These are phyloP conservation scores for Sphenodon punctatus DNA, from an alignment of 2,797 vertebrate genomes.

Conservation along the genomic window DNA sequence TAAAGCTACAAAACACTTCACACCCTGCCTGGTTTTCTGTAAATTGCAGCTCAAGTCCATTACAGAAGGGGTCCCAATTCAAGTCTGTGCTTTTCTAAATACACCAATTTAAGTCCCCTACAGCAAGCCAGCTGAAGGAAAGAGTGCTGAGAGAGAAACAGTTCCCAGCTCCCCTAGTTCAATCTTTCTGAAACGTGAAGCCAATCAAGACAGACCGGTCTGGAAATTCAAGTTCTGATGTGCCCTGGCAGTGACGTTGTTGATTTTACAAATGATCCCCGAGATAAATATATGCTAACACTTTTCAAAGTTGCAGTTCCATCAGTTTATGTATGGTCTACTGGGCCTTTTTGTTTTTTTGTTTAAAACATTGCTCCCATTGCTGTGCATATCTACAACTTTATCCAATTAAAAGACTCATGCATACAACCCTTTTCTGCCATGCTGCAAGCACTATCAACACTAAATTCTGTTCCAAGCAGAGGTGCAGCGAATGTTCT, in stretches of 20 bases:
- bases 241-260: constrained; percentile 1
- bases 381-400: constrained; percentile 24
- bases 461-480: constrained; percentile 40
- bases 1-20: not conserved
- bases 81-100: not conserved
- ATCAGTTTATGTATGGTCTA: constrained; percentile 26
- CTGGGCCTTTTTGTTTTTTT: constrained; percentile 36
- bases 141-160: not conserved
- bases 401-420: constrained; percentile 23
- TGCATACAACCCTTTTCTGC: constrained; percentile 20
- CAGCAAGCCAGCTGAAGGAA: not conserved
- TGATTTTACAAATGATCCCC: constrained; percentile 52
- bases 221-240: constrained; percentile 41
- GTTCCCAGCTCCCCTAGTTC: not conserved
- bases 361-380: constrained; percentile 42
- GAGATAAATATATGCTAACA: constrained; percentile 37
- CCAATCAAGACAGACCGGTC: not conserved
- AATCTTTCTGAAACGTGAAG: constrained; percentile 37
- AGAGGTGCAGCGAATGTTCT: constrained; percentile 33
- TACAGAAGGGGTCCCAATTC: not conserved
- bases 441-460: constrained; percentile 14
- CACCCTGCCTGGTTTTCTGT: not conserved
- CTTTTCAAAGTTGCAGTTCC: constrained; percentile 50
- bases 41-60: not conserved
- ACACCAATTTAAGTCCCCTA: not conserved